Evolutionary conservation across 2,888 invertebrate genomes (phyloP), one percentile per base, ranked within the genome.

Genomic region (Scaptomyza tumidula): DNA sequence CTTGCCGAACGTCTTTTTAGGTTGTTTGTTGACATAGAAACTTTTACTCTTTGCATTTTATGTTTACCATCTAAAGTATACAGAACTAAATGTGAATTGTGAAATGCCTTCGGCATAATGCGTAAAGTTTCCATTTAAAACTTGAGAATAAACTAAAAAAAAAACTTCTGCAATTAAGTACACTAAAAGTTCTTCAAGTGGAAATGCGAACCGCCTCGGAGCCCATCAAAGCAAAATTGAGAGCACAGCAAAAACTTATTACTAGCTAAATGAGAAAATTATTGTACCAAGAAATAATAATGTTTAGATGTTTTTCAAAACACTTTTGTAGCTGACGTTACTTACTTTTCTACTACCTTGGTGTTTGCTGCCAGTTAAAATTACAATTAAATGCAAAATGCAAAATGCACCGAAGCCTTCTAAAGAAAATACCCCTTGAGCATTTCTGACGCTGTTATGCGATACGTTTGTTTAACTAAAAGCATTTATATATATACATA

Each of bases 321-420:
- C n/a, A 16, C n/a, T n/a, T 1, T 1, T 19, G 3, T 16, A 11
- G 31, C 29, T 14, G 45, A 39, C 24, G 45, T 4, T 24, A 31
- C n/a, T 10, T n/a, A 55, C 11, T n/a, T 37, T 64, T 1, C 19
- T 63, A n/a, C 31, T 24, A 52, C 35, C 59, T 59, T 73, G 59
- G 10, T 74, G 55, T 49, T 62, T 41, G 68, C 13, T 64, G 57
- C 29, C 50, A 60, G 69, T 75, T 78, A n/a, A 61, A 79, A 83
- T 86, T 80, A 80, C 84, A 86, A 86, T 80, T 80, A 83, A 80
- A 71, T 41, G 56, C 33, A 70, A 63, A 63, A 63, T 41, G 56
- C 33, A 70, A 63, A 63, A 63, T 57, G 48, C 71, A 79, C 60
- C 33, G 77, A 78, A 78, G 78, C 80, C 78, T 59, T 78, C 45